phyloP scores from a whole-genome alignment of 2,888 invertebrate genomes.

The Malachius bipustulatus region DNA sequence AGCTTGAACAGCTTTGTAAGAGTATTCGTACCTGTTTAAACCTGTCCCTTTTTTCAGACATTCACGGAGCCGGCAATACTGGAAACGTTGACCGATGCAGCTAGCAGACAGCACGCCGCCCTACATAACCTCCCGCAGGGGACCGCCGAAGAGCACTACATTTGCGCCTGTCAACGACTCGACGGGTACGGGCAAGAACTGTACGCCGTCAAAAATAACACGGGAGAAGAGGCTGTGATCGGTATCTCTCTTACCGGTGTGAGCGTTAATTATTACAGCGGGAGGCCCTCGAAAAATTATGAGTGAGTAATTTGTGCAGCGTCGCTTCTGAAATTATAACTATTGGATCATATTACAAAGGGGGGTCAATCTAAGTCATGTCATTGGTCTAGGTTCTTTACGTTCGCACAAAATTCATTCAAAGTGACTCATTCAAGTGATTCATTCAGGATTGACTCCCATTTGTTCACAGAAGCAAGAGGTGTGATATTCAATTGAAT shows the following conservation, averaged over 20 bases:
- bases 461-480: too few species aligned
- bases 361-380: too few species aligned
- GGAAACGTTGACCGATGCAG: conserved; percentile 67
- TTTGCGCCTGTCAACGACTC: conserved; percentile 84
- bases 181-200: conserved; percentile 95
- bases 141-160: conserved; percentile 86
- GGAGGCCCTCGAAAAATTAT: conserved; percentile 45
- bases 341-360: too few species aligned
- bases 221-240: conserved; percentile 67
- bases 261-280: conserved; percentile 52
- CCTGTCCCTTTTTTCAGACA: conserved; percentile 22
- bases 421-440: too few species aligned
- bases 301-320: conserved; percentile 38
- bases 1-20: not conserved
- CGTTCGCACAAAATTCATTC: too few species aligned
- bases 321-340: too few species aligned
- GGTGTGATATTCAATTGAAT: too few species aligned
- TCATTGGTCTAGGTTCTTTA: too few species aligned
- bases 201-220: conserved; percentile 75
- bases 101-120: conserved; percentile 61
- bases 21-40: not conserved
- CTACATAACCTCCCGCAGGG: conserved; percentile 63
- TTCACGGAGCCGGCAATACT: conserved; percentile 50
- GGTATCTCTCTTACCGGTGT: conserved; percentile 86
- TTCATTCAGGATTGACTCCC: too few species aligned